Base-by-base conservation (phyloP, 2,113 vertebrate species). In the Coracopsis vasa region DNA sequence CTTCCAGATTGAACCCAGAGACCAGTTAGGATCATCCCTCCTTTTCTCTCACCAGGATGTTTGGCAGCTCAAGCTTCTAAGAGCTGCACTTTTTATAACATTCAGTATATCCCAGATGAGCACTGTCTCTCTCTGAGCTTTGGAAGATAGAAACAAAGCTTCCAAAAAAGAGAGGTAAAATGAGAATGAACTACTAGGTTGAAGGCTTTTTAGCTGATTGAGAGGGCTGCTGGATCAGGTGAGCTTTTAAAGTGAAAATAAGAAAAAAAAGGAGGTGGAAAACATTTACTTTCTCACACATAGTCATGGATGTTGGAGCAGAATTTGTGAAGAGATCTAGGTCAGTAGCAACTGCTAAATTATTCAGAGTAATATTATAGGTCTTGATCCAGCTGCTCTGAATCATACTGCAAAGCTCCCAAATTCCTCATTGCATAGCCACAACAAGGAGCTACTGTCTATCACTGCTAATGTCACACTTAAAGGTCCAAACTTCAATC, bases 301-400 rank as follows among this genome's bases (percentile, higher is more conserved):
- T 8, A 70, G 31, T 62, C 69, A 73, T 48, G 18, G 25, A 75
- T 33, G n/a, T 91, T 73, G 78, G 60, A 84, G n/a, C 16, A 21
- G 39, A 90, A 80, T 71, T 80, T 88, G 25, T 80, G 71, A 91
- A 82, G 70, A 90, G 67, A 90, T 77, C 62, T 66, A 88, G 71
- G 79, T 93, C 74, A 94, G 45, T 74, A 80, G 91, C 47, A 88
- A 33, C 70, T 82, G 24, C 33, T 93, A 77, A 82, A 80, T 94
- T 91, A 88, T 92, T 80, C 82, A 93, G 28, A 47, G 37, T 65
- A 60, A 83, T 78, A 88, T 62, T 77, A 93, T 1, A 86, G 23
- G 54, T 58, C 64, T 64, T 74, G 74, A 70, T 73, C 88, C 82
- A 73, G 47, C 48, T 73, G 51, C 29, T 11, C 37, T 3, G 1